phyloP scores from a whole-genome alignment of 1,140 invertebrate genomes.

The Caenorhabditis briggsae region DNA sequence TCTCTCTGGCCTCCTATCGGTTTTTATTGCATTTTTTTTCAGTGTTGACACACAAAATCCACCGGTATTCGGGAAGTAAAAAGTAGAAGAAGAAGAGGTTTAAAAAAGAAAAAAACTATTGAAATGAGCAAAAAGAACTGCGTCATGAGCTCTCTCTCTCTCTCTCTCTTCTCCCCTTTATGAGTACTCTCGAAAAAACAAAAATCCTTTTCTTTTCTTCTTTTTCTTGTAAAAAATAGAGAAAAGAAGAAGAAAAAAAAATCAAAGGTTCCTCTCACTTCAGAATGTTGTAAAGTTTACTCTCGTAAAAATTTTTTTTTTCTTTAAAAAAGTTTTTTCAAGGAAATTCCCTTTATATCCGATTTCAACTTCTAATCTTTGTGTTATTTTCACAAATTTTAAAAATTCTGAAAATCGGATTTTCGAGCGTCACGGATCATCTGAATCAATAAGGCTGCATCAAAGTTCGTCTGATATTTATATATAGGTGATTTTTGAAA shows the following conservation, averaged over 20 bases:
- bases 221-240: neutral
- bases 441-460: too few relatives aligned
- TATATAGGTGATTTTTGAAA: too few relatives aligned
- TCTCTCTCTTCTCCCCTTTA: neutral
- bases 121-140: slow-evolving; percentile 7
- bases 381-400: too few relatives aligned
- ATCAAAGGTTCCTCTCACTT: too few relatives aligned
- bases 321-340: neutral
- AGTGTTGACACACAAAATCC: slow-evolving; percentile 43
- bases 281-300: neutral
- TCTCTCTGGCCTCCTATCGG: slow-evolving; percentile 1
- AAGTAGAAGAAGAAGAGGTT: neutral
- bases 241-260: neutral
- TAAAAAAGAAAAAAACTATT: slow-evolving; percentile 1
- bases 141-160: slow-evolving; percentile 12
- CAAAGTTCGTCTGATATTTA: too few relatives aligned
- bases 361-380: too few relatives aligned
- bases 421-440: too few relatives aligned
- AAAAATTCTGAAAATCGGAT: too few relatives aligned
- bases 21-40: slow-evolving; percentile 11
- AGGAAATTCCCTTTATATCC: neutral
- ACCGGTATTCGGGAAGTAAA: slow-evolving; percentile 8
- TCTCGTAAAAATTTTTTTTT: neutral
- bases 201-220: neutral
- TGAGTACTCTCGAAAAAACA: neutral